Evolutionary conservation across 2,113 vertebrate species (phyloP).

Genomic region (Triplophysa siluroides): DNA sequence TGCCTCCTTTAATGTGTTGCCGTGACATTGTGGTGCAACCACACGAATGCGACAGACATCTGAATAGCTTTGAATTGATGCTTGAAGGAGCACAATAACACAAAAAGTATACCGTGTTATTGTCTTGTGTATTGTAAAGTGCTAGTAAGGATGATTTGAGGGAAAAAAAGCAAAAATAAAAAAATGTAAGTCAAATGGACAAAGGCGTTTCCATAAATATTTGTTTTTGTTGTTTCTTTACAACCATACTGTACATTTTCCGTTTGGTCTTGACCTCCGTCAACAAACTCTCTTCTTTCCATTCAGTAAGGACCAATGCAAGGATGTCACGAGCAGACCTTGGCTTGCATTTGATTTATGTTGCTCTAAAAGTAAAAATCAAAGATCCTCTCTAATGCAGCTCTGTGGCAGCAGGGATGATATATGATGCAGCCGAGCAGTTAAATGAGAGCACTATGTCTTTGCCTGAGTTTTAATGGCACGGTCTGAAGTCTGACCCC

Average conservation of each 20-base stretch:
- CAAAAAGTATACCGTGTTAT: too few relatives aligned
- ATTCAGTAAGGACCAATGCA: constrained; percentile 24
- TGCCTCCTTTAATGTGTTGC: constrained; percentile 16
- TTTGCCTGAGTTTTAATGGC: constrained; percentile 40
- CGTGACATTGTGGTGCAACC: constrained; percentile 5
- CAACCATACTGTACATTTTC: constrained; percentile 8
- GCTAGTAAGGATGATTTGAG: background rate
- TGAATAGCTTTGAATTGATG: background rate
- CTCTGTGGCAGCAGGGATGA: constrained; percentile 42
- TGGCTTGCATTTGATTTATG: constrained; percentile 41
- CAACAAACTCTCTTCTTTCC: background rate
- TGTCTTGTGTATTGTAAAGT: background rate
- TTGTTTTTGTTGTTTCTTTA: background rate
- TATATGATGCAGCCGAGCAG: constrained; percentile 34
- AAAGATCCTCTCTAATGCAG: constrained; percentile 42
- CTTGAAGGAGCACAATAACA: too few relatives aligned
- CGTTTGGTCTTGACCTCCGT: constrained; percentile 9
- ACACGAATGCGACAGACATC: background rate
- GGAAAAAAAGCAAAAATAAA: too few relatives aligned
- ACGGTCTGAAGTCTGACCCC: constrained; percentile 35
- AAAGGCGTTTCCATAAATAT: too few relatives aligned
- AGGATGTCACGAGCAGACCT: constrained; percentile 25
- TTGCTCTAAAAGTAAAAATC: constrained; percentile 48
- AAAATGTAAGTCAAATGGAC: background rate
- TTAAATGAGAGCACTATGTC: constrained; percentile 47